Conservation (phyloP, 2,888 invertebrate species). For the Pimpla rufipes region DNA sequence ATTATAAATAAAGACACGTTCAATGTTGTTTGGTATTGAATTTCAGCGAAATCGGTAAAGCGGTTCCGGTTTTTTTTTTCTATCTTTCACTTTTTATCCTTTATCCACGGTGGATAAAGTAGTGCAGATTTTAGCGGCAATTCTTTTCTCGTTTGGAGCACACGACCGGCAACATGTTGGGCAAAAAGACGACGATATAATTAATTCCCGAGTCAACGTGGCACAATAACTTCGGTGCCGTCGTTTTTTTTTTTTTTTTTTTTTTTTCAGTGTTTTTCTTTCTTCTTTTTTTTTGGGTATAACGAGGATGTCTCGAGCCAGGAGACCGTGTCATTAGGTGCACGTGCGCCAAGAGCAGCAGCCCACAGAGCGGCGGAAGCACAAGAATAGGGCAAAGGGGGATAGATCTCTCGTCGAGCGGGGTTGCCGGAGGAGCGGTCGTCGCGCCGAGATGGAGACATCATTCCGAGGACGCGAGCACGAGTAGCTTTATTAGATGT, state of each 20-base stretch:
- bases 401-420: conserved; percentile 34
- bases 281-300: conserved; percentile 35
- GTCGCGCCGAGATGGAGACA: conserved; percentile 46
- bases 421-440: conserved; percentile 33
- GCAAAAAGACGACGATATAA: conserved; percentile 16
- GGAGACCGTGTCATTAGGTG: conserved; percentile 49
- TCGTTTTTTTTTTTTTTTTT: conserved; percentile 16
- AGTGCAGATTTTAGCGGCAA: neutral
- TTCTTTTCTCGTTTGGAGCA: neutral
- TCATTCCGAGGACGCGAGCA: conserved; percentile 56
- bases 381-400: conserved; percentile 15
- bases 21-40: no score
- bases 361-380: conserved; percentile 32
- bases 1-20: no score
- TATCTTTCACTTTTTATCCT: neutral
- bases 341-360: conserved; percentile 49
- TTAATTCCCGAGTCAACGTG: conserved; percentile 35
- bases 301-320: conserved; percentile 53
- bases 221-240: conserved; percentile 33
- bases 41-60: no score
- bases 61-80: no score
- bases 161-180: neutral
- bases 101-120: neutral
- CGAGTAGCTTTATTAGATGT: conserved; percentile 73
- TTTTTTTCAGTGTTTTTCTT: no score